These are phyloP conservation scores for Onychostruthus taczanowskii DNA, from an alignment of 2,113 vertebrate species.

Conservation along the genomic window DNA sequence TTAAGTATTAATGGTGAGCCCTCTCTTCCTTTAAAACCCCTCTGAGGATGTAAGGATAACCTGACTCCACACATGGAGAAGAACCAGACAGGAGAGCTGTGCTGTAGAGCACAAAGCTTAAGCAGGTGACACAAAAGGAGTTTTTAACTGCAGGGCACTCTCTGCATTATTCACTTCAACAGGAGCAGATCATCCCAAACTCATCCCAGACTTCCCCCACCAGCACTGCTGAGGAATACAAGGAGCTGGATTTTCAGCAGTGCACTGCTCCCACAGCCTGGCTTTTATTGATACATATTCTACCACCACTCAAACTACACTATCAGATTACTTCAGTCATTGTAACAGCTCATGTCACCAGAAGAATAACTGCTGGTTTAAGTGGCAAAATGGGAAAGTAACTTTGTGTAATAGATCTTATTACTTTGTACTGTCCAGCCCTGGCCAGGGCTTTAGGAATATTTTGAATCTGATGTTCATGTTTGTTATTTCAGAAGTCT, in stretches of 20 bases:
- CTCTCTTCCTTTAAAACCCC: not conserved
- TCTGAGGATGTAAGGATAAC: not conserved
- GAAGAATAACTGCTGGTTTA: not conserved
- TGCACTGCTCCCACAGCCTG: not conserved
- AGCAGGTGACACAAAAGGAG: not conserved
- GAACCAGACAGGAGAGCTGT: not conserved
- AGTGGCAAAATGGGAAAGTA: not conserved
- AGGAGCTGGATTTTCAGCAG: not conserved
- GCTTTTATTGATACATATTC: not conserved
- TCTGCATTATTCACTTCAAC: not conserved
- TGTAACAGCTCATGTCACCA: not conserved
- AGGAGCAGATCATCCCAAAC: not conserved
- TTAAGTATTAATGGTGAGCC: not conserved
- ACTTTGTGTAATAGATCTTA: not conserved
- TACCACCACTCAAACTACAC: not conserved
- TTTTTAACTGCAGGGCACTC: not conserved
- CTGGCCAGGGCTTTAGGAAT: not conserved
- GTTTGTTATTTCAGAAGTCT: not conserved
- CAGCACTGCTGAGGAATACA: not conserved
- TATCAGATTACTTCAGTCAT: not conserved
- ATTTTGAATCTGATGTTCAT: not conserved
- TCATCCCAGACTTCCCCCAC: not conserved
- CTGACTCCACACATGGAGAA: not conserved
- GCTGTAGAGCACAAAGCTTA: not conserved
- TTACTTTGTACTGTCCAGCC: not conserved